phyloP scores from a whole-genome alignment of 2,113 vertebrate genomes.

The Lophius piscatorius region DNA sequence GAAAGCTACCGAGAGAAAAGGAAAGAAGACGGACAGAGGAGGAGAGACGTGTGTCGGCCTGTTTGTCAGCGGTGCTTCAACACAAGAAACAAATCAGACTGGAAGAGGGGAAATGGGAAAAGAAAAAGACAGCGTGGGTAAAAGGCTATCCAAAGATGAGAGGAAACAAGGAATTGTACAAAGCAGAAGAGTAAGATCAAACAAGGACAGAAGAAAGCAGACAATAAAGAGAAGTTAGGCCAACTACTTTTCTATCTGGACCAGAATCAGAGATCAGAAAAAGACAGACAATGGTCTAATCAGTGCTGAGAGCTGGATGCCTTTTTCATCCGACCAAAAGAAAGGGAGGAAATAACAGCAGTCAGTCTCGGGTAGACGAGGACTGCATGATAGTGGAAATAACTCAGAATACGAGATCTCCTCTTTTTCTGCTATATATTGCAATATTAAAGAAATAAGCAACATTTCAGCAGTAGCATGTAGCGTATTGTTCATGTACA shows the following conservation, averaged over 20 bases:
- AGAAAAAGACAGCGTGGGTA: slow-evolving; percentile 9
- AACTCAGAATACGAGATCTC: too few relatives aligned
- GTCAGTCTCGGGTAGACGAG: background rate
- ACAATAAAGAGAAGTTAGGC: slow-evolving; percentile 31
- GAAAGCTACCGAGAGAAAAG: background rate
- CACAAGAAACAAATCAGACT: background rate
- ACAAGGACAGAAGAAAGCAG: slow-evolving; percentile 44
- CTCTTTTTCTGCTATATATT: too few relatives aligned
- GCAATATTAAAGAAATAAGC: too few relatives aligned
- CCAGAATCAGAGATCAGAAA: background rate
- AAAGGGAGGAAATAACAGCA: background rate
- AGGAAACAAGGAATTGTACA: slow-evolving; percentile 28
- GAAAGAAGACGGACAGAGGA: background rate
- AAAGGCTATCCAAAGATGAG: slow-evolving; percentile 28
- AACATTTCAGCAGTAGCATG: too few relatives aligned
- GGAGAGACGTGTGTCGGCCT: slow-evolving; percentile 41
- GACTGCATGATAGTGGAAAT: too few relatives aligned
- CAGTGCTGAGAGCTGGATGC: slow-evolving; percentile 15
- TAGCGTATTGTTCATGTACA: too few relatives aligned
- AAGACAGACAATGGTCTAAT: slow-evolving; percentile 22
- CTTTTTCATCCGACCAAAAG: slow-evolving; percentile 22
- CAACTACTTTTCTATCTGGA: slow-evolving; percentile 8
- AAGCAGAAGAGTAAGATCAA: slow-evolving; percentile 49
- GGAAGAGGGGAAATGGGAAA: background rate
- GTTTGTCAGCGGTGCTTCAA: slow-evolving; percentile 30